These are phyloP conservation scores for Eupithecia dodoneata DNA, from an alignment of 2,888 invertebrate genomes.

Conservation along the genomic window DNA sequence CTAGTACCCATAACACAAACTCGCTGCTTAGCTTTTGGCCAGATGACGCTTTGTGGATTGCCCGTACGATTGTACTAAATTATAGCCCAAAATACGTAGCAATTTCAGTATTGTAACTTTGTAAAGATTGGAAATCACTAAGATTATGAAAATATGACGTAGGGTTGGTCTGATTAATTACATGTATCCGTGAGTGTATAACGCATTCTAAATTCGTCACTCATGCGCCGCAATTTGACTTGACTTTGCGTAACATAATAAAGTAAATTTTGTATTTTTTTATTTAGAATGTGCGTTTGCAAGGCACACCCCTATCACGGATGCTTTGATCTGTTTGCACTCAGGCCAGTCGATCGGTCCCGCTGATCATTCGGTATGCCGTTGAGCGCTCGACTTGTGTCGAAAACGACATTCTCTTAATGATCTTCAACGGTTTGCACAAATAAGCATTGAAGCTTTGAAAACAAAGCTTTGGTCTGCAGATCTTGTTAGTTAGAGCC, in stretches of 20 bases:
- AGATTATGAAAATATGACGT: too few relatives aligned
- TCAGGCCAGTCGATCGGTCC: slow-evolving; percentile 50
- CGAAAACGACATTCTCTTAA: slow-evolving; percentile 9
- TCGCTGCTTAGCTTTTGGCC: too few relatives aligned
- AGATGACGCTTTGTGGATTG: too few relatives aligned
- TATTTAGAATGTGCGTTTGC: not conserved
- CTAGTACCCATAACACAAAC: too few relatives aligned
- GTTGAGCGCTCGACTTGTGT: slow-evolving; percentile 21
- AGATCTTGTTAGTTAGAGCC: not conserved
- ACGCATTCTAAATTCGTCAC: not conserved
- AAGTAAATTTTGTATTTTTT: not conserved
- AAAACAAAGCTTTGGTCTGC: not conserved
- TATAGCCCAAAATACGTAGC: not conserved
- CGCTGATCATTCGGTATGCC: slow-evolving; percentile 31
- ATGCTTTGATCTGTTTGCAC: slow-evolving; percentile 58
- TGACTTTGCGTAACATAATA: too few relatives aligned
- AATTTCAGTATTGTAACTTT: not conserved
- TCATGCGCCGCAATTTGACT: too few relatives aligned
- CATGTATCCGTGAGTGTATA: not conserved
- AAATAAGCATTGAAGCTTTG: not conserved
- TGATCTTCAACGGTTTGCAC: not conserved
- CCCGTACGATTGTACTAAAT: not conserved
- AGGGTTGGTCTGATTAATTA: too few relatives aligned
- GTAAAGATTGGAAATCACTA: too few relatives aligned
- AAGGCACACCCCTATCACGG: slow-evolving; percentile 46